Evolutionary conservation across 2,888 invertebrate species (phyloP), one percentile per base, ranked within the genome.

Genomic region (Chloroclystis v-ata): DNA sequence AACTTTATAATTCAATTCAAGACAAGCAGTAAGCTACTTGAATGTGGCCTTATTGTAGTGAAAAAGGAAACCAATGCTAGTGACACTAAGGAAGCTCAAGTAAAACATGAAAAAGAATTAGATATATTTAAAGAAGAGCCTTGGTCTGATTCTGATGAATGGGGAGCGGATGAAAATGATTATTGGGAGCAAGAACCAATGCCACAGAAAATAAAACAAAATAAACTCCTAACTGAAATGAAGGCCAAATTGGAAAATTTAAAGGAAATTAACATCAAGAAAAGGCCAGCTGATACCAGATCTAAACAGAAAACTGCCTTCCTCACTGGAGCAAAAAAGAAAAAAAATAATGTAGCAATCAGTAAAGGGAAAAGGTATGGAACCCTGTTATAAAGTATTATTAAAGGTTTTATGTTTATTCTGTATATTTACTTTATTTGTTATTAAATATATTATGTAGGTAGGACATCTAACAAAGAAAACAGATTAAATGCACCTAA

Each of bases 1-100:
- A 65, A 67, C 50, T 84, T 87, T 49, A 72, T 84, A 12, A 68
- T 66, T 43, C 79, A 70, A 61, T 85, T 70, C 57, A 78, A 64
- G 52, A 69, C 76, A 38, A 70, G 76, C 40, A 63, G 59, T 37
- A 71, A 71, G 57, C 59, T 77, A 43, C 57, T 85, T 57, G 61
- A 75, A 57, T 68, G 65, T 56, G 67, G 70, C 13, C 47, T 77
- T 10, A 42, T 61, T 13, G 41, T 64, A 44, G 57, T 82, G 2
- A 82, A 79, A 58, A 60, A 72, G 46, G 80, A 83, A 61, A 43
- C 3, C 20, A 20, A 7, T 11, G 33, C 32, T 58, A 11, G 43
- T 52, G 11, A 30, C 3, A 24, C 20, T 4, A 20, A 20, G 20
- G 5, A 20, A 2, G 2, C 3, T 20, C 2, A 20, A 4, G 5